Evolutionary conservation across 2,113 vertebrate species (phyloP).

Genomic region (Megalops atlanticus): DNA sequence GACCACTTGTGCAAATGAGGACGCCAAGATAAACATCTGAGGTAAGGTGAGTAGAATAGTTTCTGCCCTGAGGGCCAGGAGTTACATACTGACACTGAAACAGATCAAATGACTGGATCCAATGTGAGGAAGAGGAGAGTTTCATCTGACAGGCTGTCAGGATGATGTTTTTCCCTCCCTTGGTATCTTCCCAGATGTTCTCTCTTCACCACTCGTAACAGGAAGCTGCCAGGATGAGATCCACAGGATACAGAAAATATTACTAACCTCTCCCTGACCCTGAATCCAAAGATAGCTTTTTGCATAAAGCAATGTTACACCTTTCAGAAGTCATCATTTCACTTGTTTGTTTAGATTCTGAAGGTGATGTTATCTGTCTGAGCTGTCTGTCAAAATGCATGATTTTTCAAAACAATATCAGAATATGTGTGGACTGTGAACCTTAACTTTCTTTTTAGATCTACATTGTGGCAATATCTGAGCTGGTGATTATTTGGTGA

Average conservation of each 20-base stretch:
- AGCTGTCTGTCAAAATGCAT: not conserved
- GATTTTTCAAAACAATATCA: not conserved
- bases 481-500: too few relatives aligned
- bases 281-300: not conserved
- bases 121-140: not conserved
- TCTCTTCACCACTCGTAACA: not conserved
- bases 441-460: too few relatives aligned
- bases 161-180: not conserved
- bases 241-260: constrained; percentile 2
- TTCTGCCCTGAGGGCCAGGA: too few relatives aligned
- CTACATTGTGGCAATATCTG: too few relatives aligned
- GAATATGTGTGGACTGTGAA: too few relatives aligned
- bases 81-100: not conserved
- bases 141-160: constrained; percentile 11
- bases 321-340: not conserved
- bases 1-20: not conserved
- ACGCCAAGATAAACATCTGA: not conserved
- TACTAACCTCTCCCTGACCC: not conserved
- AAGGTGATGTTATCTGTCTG: constrained; percentile 1
- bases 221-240: not conserved
- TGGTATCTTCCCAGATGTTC: not conserved
- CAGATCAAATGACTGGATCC: not conserved
- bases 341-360: not conserved
- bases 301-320: not conserved
- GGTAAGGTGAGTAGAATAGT: too few relatives aligned